phyloP scores from a whole-genome alignment of 2,113 vertebrate genomes.

The Alouatta palliata region DNA sequence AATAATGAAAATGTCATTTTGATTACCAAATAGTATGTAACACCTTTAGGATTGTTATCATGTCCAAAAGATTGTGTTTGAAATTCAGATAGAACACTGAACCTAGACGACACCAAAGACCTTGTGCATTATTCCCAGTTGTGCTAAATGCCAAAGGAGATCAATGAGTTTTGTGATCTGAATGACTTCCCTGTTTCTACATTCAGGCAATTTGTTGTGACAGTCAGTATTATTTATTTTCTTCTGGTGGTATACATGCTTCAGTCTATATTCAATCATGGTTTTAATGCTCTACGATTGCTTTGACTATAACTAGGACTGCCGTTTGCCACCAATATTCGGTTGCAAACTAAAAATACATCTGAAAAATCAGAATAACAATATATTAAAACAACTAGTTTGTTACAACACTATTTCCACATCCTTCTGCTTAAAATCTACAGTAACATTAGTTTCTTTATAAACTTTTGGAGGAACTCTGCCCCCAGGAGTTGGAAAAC shows the following conservation, averaged over 20 bases:
- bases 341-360: background rate
- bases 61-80: constrained; percentile 43
- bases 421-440: background rate
- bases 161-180: constrained; percentile 64
- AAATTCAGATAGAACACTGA: constrained; percentile 30
- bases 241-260: background rate
- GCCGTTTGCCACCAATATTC: background rate
- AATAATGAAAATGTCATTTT: constrained; percentile 61
- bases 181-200: constrained; percentile 2
- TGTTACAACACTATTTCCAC: background rate
- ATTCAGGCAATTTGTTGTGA: constrained; percentile 54
- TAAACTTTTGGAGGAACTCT: background rate
- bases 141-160: constrained; percentile 44
- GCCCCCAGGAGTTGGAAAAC: background rate
- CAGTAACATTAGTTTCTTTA: background rate
- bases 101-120: background rate
- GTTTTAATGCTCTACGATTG: constrained; percentile 9
- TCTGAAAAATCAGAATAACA: background rate
- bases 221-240: constrained; percentile 59
- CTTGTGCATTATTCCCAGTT: background rate
- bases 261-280: background rate
- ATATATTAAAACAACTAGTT: background rate
- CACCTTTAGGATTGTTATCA: constrained; percentile 37
- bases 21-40: constrained; percentile 46
- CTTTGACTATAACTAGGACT: background rate